These are phyloP conservation scores for Catostylus mosaicus DNA, from an alignment of 30 jellyfish, hydroid and myxozoan species.

Conservation along the genomic window DNA sequence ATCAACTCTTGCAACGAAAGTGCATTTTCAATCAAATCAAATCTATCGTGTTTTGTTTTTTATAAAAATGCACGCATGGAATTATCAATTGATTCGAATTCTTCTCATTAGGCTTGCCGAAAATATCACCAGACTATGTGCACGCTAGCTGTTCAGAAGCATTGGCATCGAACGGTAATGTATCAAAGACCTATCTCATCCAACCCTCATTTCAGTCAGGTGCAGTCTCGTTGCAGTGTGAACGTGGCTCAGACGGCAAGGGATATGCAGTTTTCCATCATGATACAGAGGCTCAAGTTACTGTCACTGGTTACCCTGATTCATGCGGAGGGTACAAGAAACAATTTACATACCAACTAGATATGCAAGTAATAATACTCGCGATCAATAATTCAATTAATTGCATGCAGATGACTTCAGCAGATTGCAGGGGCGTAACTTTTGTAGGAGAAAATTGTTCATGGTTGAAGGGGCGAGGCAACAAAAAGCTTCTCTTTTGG, in stretches of 20 bases:
- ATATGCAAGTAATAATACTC: conserved; percentile 1
- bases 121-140: conserved; percentile 10
- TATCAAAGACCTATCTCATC: not conserved
- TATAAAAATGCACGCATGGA: not conserved
- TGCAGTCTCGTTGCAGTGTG: conserved; percentile 12
- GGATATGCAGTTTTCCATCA: conserved; percentile 34
- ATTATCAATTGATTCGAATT: not conserved
- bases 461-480: conserved; percentile 38
- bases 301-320: conserved; percentile 25
- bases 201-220: conserved; percentile 23
- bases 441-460: conserved; percentile 8
- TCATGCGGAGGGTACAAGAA: conserved; percentile 22
- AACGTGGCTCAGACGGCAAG: not conserved
- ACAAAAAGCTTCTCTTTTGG: conserved; percentile 19
- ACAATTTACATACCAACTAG: not conserved
- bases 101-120: not conserved
- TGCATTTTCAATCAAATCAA: not conserved
- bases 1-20: too few species aligned
- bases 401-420: conserved; percentile 19
- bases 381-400: conserved; percentile 19
- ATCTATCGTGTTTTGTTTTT: not conserved
- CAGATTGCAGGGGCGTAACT: conserved; percentile 24
- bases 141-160: conserved; percentile 15
- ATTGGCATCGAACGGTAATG: conserved; percentile 9
- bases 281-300: conserved; percentile 6